These are phyloP conservation scores for Tinea pellionella DNA, from an alignment of 2,888 invertebrate species.

Conservation along the genomic window DNA sequence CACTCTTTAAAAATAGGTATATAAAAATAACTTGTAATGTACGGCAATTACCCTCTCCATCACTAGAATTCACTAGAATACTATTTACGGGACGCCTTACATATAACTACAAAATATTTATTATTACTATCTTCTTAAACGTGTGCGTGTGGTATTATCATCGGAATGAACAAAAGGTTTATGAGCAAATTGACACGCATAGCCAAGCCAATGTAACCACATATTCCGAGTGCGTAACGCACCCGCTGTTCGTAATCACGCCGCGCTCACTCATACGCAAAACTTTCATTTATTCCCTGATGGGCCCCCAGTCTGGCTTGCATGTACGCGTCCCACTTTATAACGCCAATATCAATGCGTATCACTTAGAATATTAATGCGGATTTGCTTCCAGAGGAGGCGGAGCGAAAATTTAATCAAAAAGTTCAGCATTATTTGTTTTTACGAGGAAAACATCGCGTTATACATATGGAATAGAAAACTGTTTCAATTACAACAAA, in stretches of 20 bases:
- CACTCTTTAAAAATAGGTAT: too few species aligned
- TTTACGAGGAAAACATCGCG: slow-evolving; percentile 8
- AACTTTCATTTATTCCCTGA: slow-evolving; percentile 17
- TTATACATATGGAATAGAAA: slow-evolving; percentile 4
- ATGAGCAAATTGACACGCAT: too few species aligned
- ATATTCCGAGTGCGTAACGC: background rate
- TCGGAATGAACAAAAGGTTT: too few species aligned
- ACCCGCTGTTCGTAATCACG: slow-evolving; percentile 1
- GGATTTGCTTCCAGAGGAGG: slow-evolving; percentile 5
- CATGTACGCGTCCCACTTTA: slow-evolving; percentile 5
- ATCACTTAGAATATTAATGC: slow-evolving; percentile 14
- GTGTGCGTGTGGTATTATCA: too few species aligned
- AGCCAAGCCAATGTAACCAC: background rate
- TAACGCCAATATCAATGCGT: slow-evolving; percentile 12
- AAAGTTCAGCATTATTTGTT: slow-evolving; percentile 12
- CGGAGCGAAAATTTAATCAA: slow-evolving; percentile 11
- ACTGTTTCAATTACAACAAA: background rate
- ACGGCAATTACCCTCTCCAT: too few species aligned
- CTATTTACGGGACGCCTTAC: too few species aligned
- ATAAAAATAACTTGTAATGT: too few species aligned
- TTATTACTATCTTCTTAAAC: too few species aligned
- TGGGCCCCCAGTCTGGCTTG: slow-evolving; percentile 5
- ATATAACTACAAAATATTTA: too few species aligned
- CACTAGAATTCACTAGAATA: too few species aligned
- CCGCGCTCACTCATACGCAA: slow-evolving; percentile 12